Evolutionary conservation across 2,888 invertebrate genomes (phyloP).

Genomic region (Himalopsyche tibetana): DNA sequence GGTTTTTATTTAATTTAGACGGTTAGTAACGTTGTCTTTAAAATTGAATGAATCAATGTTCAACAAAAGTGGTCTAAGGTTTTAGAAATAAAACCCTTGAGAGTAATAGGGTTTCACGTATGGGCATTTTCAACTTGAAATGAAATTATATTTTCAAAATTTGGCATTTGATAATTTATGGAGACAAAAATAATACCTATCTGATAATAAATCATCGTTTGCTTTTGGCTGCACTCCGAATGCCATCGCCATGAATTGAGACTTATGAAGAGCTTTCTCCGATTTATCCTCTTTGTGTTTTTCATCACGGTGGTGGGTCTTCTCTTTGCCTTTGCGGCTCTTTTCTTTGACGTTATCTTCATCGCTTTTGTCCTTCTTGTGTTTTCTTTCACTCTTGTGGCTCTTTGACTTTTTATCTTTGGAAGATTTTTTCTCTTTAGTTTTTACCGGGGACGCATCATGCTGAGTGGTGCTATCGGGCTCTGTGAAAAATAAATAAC

Average conservation of each 20-base stretch:
- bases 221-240: slow-evolving; percentile 75
- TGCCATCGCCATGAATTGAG: slow-evolving; percentile 77
- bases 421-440: slow-evolving; percentile 46
- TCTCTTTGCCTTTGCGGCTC: slow-evolving; percentile 7
- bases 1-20: too few species aligned
- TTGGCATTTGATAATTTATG: background rate
- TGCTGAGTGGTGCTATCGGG: slow-evolving; percentile 36
- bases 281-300: slow-evolving; percentile 36
- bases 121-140: background rate
- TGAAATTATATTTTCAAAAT: background rate
- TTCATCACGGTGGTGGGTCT: background rate
- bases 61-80: too few species aligned
- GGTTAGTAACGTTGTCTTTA: too few species aligned
- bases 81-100: too few species aligned
- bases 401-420: slow-evolving; percentile 55
- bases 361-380: background rate
- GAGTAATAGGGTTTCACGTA: too few species aligned
- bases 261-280: slow-evolving; percentile 68
- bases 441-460: background rate
- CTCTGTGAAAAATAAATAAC: slow-evolving; percentile 42
- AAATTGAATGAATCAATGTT: too few species aligned
- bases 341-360: slow-evolving; percentile 16
- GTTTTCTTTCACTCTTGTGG: slow-evolving; percentile 44
- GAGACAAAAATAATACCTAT: slow-evolving; percentile 47
- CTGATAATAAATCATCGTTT: slow-evolving; percentile 57